Conservation (phyloP, 2,888 invertebrate genomes). For the Clanis bilineata region DNA sequence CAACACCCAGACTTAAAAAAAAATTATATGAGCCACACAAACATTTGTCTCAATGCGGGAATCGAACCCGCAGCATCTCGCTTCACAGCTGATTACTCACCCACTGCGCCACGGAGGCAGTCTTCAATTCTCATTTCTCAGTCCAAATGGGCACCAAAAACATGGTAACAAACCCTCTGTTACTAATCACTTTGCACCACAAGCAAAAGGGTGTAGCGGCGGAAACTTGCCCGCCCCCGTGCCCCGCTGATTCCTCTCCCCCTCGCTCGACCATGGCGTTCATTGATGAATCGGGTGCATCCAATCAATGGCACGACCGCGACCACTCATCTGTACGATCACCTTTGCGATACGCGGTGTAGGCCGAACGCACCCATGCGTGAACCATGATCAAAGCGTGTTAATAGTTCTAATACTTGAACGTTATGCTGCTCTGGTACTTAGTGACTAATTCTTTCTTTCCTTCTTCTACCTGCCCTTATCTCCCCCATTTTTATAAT, state of each 20-base stretch:
- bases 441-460: too few relatives aligned
- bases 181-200: constrained; percentile 21
- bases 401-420: constrained; percentile 22
- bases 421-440: constrained; percentile 24
- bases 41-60: too few relatives aligned
- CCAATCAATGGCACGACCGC: constrained; percentile 35
- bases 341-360: constrained; percentile 17
- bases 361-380: not conserved
- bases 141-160: not conserved
- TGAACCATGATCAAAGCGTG: constrained; percentile 8
- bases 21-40: too few relatives aligned
- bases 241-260: constrained; percentile 6
- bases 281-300: constrained; percentile 48
- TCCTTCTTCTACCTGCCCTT: too few relatives aligned
- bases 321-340: constrained; percentile 23
- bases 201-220: constrained; percentile 25
- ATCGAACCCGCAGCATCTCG: too few relatives aligned
- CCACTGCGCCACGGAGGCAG: too few relatives aligned
- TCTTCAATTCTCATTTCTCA: not conserved
- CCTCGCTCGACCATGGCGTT: constrained; percentile 28
- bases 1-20: too few relatives aligned
- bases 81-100: too few relatives aligned
- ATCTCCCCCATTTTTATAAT: too few relatives aligned
- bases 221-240: constrained; percentile 31
- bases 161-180: constrained; percentile 10